Evolutionary conservation across 2,888 invertebrate species (phyloP).

Genomic region (Colletes collaris): DNA sequence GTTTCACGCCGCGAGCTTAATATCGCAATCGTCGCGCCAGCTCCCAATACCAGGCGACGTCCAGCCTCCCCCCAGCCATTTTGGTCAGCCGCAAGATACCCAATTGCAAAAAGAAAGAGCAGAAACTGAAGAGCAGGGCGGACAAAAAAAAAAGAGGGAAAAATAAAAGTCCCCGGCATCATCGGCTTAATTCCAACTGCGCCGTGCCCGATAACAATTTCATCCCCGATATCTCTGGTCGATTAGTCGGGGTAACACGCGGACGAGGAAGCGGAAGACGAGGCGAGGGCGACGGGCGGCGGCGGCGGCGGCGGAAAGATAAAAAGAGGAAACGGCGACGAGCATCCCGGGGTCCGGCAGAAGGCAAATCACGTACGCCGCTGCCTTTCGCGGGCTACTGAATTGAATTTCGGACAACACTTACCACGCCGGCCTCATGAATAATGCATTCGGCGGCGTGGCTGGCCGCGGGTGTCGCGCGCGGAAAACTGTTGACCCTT

Average conservation of each 20-base stretch:
- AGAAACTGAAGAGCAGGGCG: neutral
- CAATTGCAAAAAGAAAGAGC: slow-evolving; percentile 5
- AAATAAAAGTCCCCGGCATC: slow-evolving; percentile 6
- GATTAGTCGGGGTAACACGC: slow-evolving; percentile 51
- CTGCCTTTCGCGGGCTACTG: slow-evolving; percentile 68
- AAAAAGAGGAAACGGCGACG: slow-evolving; percentile 24
- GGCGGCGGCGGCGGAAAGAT: neutral
- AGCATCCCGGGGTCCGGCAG: slow-evolving; percentile 46
- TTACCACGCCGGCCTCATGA: slow-evolving; percentile 71
- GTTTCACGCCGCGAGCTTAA: slow-evolving; percentile 23
- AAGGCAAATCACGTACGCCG: slow-evolving; percentile 71
- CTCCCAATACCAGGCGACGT: slow-evolving; percentile 17
- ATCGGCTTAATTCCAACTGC: slow-evolving; percentile 31
- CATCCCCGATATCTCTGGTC: slow-evolving; percentile 44
- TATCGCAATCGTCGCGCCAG: slow-evolving; percentile 12
- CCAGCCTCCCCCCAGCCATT: slow-evolving; percentile 5
- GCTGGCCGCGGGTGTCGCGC: slow-evolving; percentile 61
- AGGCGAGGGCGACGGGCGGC: neutral
- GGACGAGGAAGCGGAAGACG: slow-evolving; percentile 3
- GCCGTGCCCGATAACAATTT: slow-evolving; percentile 46
- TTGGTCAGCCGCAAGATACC: slow-evolving; percentile 30
- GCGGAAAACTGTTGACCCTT: slow-evolving; percentile 69
- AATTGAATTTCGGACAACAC: slow-evolving; percentile 76
- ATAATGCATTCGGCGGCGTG: slow-evolving; percentile 66
- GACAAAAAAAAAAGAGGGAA: neutral